Percentiles rank a stretch among this genome's conserved stretches.
These are phyloP conservation scores for Sebastes matsubarae DNA, from an alignment of 2,797 vertebrate species.

Conservation along the genomic window DNA sequence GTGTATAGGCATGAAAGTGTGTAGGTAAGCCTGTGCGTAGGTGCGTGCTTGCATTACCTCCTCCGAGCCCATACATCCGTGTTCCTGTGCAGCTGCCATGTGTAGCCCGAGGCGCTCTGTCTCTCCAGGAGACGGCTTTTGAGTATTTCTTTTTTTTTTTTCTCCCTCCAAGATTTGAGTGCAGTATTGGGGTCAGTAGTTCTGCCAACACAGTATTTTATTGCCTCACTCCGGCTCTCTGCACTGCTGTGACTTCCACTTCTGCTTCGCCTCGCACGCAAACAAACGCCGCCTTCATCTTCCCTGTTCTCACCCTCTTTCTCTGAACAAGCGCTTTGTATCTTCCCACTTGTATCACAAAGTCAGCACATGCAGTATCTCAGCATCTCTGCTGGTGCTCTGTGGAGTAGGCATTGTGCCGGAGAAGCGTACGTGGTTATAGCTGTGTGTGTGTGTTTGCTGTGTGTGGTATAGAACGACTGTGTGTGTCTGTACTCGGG, in stretches of 20 bases:
- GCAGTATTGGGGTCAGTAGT: slow-evolving; percentile 73
- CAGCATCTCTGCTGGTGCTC: slow-evolving; percentile 56
- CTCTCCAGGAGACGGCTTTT: slow-evolving; percentile 38
- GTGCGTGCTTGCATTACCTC: slow-evolving; percentile 32
- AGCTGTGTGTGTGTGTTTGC: slow-evolving; percentile 2
- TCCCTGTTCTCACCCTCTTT: slow-evolving; percentile 56
- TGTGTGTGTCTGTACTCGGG: background rate
- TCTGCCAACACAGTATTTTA: slow-evolving; percentile 73
- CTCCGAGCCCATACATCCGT: slow-evolving; percentile 15
- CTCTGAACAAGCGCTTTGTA: slow-evolving; percentile 70
- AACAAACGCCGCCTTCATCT: slow-evolving; percentile 66
- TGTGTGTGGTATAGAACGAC: background rate
- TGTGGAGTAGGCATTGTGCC: slow-evolving; percentile 19
- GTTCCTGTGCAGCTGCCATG: slow-evolving; percentile 28
- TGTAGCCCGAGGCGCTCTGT: slow-evolving; percentile 29
- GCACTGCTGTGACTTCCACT: slow-evolving; percentile 62
- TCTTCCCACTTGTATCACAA: slow-evolving; percentile 54
- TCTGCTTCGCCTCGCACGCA: slow-evolving; percentile 47
- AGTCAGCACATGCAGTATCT: slow-evolving; percentile 70
- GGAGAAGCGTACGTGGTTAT: background rate
- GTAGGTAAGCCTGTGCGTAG: slow-evolving; percentile 8
- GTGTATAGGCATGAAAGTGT: background rate
- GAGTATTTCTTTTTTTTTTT: slow-evolving; percentile 1
- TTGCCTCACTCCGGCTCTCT: slow-evolving; percentile 48
- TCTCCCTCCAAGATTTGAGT: slow-evolving; percentile 51